A percentile compares a stretch with the other conserved stretches of the same genome.
Evolutionary conservation across 2,113 vertebrate species (phyloP).

Genomic region (Erinaceus europaeus): DNA sequence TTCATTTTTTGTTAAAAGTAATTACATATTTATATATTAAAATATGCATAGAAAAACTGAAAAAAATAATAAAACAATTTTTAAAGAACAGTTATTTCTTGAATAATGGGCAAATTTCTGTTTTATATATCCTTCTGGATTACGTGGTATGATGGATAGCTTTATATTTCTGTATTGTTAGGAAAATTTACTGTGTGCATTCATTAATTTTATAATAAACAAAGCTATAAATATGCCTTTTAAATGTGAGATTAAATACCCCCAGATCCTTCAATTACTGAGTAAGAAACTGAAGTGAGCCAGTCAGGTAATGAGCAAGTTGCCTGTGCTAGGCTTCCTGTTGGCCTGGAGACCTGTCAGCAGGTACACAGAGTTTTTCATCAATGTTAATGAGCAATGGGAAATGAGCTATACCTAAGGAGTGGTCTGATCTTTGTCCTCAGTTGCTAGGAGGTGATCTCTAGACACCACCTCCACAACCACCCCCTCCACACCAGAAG

Average conservation of each 20-base stretch:
- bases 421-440: not conserved
- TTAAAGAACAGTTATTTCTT: conserved; percentile 67
- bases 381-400: not conserved
- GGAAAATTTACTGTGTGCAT: conserved; percentile 38
- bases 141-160: not conserved
- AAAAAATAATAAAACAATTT: conserved; percentile 56
- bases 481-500: too few species aligned
- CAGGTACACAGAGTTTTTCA: fast-evolving
- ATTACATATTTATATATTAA: conserved; percentile 77
- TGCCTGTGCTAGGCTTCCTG: not conserved
- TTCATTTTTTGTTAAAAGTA: conserved; percentile 70
- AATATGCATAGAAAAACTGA: conserved; percentile 60
- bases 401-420: not conserved
- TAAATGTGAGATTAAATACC: not conserved
- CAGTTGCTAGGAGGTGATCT: not conserved
- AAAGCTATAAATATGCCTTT: conserved; percentile 21
- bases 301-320: not conserved
- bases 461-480: not conserved
- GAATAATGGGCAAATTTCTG: conserved; percentile 47
- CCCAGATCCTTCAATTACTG: not conserved
- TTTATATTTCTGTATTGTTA: conserved; percentile 48
- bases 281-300: not conserved
- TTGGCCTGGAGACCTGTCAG: not conserved
- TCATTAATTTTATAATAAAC: conserved; percentile 66
- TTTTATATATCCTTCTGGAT: conserved; percentile 36